Base-by-base conservation (phyloP, 1,140 invertebrate genomes). In the Aphelenchoides avenae region DNA sequence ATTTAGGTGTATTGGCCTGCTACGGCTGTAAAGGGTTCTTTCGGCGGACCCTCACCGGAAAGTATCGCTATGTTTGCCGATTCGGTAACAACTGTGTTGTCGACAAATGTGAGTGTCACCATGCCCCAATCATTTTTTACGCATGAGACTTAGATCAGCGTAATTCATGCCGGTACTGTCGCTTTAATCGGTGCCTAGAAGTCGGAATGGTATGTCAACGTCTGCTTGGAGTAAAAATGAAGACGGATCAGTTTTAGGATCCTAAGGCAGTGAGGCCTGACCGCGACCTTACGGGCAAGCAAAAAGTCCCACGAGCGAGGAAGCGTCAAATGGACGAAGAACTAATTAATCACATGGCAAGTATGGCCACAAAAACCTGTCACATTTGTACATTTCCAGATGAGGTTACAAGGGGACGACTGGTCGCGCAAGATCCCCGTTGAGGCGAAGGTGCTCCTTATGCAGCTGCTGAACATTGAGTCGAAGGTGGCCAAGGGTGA, bases 51-150 rank as follows among this genome's bases (percentile, higher is more conserved):
- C 41, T 75, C 31, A 77, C 66, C 22, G 72, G 72, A 29, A 77
- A 76, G 47, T 77, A 75, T 48, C 47, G 64, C 40, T 77, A 75
- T 55, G 69, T 63, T 20, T 75, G 72, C 39, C 59, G 72, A 37
- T 75, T 75, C 43, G 75, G 62, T 30, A 75, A 75, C 48, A 70
- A 77, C 47, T 75, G 72, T 51, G 60, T 77, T 31, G 72, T 77
- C 26, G 72, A 75, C 54, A 77, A 77, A 73, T 70, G 70, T 76
- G 53, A 71, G 30, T 44, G 31, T 42, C 36, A 20, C 31, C 33
- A 15, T 57, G 15, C 13, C 47, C 70, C 15, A 18, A 52, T 61
- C 20, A 54, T 22, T 61, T 46, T 64, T 39, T 26, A 15, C 11
- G n/a, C 27, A 11, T 22, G 13, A 5, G 9, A 20, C 68, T 46